phyloP scores from a whole-genome alignment of 2,797 vertebrate genomes.

The Galaxias olidus region DNA sequence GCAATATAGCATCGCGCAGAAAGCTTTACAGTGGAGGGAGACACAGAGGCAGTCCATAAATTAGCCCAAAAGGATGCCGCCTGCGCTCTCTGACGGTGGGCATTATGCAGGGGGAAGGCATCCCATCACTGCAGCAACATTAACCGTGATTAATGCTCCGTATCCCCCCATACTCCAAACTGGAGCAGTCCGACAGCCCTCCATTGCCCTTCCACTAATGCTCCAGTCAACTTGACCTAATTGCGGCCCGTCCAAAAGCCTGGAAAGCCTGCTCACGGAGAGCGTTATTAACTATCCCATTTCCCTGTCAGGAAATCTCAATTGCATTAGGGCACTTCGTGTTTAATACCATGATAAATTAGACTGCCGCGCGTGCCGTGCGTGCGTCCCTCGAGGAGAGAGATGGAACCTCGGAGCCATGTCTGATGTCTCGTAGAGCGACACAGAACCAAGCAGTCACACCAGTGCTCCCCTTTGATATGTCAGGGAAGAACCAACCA shows the following conservation, averaged over 20 bases:
- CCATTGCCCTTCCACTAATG: slow-evolving; percentile 65
- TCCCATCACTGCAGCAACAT: slow-evolving; percentile 62
- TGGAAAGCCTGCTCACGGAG: slow-evolving; percentile 56
- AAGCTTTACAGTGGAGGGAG: slow-evolving; percentile 52
- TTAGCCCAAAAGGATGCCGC: slow-evolving; percentile 58
- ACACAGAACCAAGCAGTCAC: slow-evolving; percentile 47
- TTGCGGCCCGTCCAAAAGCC: slow-evolving; percentile 60
- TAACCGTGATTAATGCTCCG: slow-evolving; percentile 72
- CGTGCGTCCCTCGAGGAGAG: slow-evolving; percentile 46
- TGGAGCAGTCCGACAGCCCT: slow-evolving; percentile 65
- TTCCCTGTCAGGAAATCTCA: slow-evolving; percentile 66
- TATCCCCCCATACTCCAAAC: slow-evolving; percentile 60
- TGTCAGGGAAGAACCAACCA: no score
- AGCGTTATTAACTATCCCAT: slow-evolving; percentile 67
- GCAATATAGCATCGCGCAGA: slow-evolving; percentile 59
- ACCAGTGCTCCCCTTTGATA: slow-evolving; percentile 18
- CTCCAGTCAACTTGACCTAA: slow-evolving; percentile 68
- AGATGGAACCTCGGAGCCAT: slow-evolving; percentile 35
- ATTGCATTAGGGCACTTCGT: slow-evolving; percentile 68
- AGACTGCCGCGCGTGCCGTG: no score
- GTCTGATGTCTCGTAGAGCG: slow-evolving; percentile 45
- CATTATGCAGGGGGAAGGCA: slow-evolving; percentile 61
- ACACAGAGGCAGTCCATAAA: slow-evolving; percentile 68
- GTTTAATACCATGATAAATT: slow-evolving; percentile 76
- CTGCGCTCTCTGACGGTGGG: slow-evolving; percentile 52